Conservation (phyloP, 2,797 vertebrate species). For the Enteromius anoplus region DNA sequence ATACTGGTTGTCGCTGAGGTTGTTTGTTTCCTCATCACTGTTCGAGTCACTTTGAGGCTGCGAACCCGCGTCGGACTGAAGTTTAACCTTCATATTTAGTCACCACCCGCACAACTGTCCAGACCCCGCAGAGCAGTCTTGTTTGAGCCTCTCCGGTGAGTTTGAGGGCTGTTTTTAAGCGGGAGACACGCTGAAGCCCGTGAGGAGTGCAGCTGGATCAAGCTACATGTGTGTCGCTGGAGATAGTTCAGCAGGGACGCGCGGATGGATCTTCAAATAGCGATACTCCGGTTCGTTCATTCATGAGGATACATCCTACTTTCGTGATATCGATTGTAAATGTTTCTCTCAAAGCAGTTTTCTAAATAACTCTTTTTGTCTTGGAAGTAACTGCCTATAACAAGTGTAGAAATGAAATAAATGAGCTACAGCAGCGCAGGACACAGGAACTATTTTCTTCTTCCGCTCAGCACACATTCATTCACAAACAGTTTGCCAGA, state of each 20-base stretch:
- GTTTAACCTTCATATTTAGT: background rate
- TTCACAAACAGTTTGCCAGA: too few relatives aligned
- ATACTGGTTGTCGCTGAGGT: background rate
- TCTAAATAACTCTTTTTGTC: background rate
- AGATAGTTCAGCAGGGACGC: too few relatives aligned
- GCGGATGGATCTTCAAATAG: conserved; percentile 19
- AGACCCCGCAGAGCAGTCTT: background rate
- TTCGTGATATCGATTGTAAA: background rate
- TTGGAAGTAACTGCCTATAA: background rate
- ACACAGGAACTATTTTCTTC: background rate
- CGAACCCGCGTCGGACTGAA: background rate
- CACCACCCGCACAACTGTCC: background rate
- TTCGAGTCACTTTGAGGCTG: background rate
- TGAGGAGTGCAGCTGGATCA: too few relatives aligned
- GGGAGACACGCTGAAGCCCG: background rate
- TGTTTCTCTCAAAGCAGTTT: background rate
- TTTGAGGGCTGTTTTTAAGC: background rate
- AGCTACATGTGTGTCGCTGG: background rate
- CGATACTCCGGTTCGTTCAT: background rate
- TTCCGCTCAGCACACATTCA: background rate
- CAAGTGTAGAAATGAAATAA: background rate
- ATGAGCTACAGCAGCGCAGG: background rate
- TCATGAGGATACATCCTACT: background rate
- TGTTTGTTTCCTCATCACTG: background rate
- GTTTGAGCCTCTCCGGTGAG: background rate